Conservation (phyloP, 2,113 vertebrate species). For the Chaetops frenatus region DNA sequence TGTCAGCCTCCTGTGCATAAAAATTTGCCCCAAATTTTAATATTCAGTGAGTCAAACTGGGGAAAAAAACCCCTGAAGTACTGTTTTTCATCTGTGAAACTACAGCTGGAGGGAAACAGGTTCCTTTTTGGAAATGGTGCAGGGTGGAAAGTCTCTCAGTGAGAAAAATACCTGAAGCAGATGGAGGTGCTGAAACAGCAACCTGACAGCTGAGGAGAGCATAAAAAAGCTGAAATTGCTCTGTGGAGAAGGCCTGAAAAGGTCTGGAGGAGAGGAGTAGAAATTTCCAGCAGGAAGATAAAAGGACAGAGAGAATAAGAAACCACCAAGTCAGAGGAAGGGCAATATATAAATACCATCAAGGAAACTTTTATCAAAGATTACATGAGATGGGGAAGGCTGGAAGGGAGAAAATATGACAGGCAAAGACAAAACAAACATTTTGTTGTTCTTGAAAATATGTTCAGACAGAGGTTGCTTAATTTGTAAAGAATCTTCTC, state of each 20-base stretch:
- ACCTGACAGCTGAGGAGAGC: background rate
- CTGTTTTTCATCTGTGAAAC: background rate
- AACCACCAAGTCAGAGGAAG: background rate
- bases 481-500: constrained; percentile 55
- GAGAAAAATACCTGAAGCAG: background rate
- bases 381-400: background rate
- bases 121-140: background rate
- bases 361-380: background rate
- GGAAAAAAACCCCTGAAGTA: accelerated
- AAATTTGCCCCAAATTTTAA: background rate
- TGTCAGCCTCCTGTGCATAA: background rate
- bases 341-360: background rate
- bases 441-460: constrained; percentile 50
- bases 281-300: background rate
- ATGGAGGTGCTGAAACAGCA: background rate
- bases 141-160: background rate
- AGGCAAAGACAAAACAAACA: constrained; percentile 1
- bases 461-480: constrained; percentile 47
- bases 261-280: background rate
- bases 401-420: background rate
- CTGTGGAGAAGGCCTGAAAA: background rate
- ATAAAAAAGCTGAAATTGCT: background rate
- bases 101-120: background rate
- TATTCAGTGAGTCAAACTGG: background rate
- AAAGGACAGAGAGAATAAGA: background rate